These are phyloP conservation scores for Neolamprologus ventralis DNA, from an alignment of 2,113 vertebrate genomes.

Conservation along the genomic window DNA sequence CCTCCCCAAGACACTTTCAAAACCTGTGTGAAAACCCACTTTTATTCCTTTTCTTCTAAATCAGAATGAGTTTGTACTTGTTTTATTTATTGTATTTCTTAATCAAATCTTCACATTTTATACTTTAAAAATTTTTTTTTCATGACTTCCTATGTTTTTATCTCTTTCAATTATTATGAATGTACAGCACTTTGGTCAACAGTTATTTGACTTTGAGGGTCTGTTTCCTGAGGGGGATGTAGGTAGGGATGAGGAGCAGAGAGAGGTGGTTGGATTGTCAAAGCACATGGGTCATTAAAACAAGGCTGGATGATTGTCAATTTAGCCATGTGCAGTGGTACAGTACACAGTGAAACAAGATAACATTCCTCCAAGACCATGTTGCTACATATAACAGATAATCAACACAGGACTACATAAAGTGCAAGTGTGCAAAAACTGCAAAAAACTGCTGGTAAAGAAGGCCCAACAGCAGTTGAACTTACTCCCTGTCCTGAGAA, in stretches of 20 bases:
- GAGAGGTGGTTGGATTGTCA: neutral
- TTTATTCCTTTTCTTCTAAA: neutral
- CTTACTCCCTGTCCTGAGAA: neutral
- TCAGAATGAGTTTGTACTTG: neutral
- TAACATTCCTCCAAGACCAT: neutral
- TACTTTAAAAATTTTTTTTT: rapidly evolving
- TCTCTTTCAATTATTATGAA: neutral
- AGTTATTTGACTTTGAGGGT: neutral
- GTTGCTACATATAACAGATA: neutral
- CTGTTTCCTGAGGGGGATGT: neutral
- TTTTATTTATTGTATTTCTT: neutral
- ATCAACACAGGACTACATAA: neutral
- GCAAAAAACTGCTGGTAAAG: neutral
- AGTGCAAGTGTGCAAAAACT: neutral
- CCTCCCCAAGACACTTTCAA: neutral
- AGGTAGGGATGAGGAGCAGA: neutral
- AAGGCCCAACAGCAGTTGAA: neutral
- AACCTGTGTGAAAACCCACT: neutral
- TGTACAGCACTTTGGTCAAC: neutral
- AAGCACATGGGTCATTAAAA: neutral
- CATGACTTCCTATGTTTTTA: neutral
- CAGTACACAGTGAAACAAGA: neutral
- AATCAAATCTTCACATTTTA: neutral
- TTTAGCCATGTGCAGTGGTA: neutral
- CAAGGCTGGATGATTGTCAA: neutral